Base-by-base conservation (phyloP, 2,888 invertebrate species). In the Mythimna lalbum region DNA sequence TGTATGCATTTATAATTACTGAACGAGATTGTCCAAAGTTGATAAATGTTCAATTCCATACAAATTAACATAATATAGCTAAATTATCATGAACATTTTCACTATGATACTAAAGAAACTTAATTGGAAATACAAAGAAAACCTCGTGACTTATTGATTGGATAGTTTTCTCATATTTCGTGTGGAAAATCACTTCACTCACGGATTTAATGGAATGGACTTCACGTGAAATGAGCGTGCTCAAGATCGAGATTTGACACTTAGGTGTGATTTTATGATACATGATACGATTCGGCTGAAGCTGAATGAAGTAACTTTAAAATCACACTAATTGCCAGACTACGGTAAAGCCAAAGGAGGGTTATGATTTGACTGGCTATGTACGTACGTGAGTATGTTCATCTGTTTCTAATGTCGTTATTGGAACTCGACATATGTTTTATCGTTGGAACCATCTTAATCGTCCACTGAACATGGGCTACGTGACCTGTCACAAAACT, bases 121-220 rank as follows among this genome's bases (percentile, higher is more conserved):
- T 73, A 76, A 83, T 80, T 80, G 21, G 57, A 60, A 68, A 56
- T 75, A 73, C 73, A 85, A 73, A 80, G 63, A 76, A 63, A 59
- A 53, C 36, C 55, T 57, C 85, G 80, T 82, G 85, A 82, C 69
- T 73, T 62, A 21, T 19, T 21, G 55, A 53, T 63, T 57, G 52
- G n/a, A 68, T 47, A 73, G 56, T 73, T 73, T 68, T 63, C 52
- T 52, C 68, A 65, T 39, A 56, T 75, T 78, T 75, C 39, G 52
- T 60, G 69, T 72, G 85, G 76, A 82, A 84, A 84, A 75, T 73
- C 43, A 78, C 78, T 70, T 27, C 1, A 73, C 56, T 56, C 53
- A 55, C 36, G 62, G 56, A 73, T 65, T 68, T 62, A 50, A 57
- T 63, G 55, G 33, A 77, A 61, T 57, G 21, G 17, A 12, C 23